Percentiles rank a stretch among this genome's conserved stretches.
These are phyloP conservation scores for Hystrix brachyura DNA, from an alignment of 2,113 vertebrate genomes.

Conservation along the genomic window DNA sequence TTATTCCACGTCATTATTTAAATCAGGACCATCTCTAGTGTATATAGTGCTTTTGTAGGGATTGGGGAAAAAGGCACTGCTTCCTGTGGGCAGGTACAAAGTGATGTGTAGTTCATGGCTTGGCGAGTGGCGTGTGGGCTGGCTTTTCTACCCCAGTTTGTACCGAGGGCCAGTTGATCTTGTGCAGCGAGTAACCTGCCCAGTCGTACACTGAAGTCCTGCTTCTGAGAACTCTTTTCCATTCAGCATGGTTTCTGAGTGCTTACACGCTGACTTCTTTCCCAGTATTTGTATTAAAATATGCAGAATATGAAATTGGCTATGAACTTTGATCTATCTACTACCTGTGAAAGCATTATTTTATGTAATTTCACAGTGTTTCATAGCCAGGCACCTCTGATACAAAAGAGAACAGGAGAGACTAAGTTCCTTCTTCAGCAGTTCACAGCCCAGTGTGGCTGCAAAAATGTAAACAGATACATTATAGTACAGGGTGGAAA, in stretches of 20 bases:
- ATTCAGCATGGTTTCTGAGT: background rate
- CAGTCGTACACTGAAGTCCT: background rate
- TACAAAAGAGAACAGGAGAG: background rate
- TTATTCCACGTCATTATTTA: conserved; percentile 38
- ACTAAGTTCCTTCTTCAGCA: background rate
- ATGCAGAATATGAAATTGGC: background rate
- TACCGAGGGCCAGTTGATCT: background rate
- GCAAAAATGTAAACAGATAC: conserved; percentile 15
- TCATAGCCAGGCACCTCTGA: background rate
- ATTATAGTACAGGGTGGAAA: background rate
- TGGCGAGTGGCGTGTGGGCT: background rate
- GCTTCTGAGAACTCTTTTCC: background rate
- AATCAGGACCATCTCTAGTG: background rate
- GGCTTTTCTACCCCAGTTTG: conserved; percentile 1
- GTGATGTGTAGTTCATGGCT: background rate
- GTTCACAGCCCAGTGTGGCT: background rate
- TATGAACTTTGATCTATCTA: conserved; percentile 5
- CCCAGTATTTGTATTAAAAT: background rate
- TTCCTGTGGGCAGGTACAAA: background rate
- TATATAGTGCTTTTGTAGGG: background rate
- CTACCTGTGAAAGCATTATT: background rate
- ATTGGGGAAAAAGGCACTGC: background rate
- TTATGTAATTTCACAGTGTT: background rate
- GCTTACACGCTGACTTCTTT: background rate
- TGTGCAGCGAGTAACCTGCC: background rate